phyloP scores from a whole-genome alignment of 2,113 vertebrate species.

The Marcusenius ussheri region DNA sequence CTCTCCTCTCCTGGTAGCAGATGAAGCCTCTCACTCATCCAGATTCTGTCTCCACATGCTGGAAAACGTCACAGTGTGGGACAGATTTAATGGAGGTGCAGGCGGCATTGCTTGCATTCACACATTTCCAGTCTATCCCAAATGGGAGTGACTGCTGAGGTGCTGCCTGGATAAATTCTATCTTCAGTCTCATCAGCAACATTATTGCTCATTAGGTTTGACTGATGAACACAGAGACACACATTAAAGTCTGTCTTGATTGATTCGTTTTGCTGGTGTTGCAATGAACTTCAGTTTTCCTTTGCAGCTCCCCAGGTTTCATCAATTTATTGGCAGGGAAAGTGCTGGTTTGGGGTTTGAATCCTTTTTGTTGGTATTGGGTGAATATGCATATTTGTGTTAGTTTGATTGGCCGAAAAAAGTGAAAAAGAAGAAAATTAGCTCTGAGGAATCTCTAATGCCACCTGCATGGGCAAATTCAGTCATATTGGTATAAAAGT shows the following conservation, averaged over 20 bases:
- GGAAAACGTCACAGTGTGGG: background rate
- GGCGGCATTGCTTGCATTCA: background rate
- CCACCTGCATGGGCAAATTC: background rate
- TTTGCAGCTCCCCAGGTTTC: background rate
- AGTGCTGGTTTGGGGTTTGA: background rate
- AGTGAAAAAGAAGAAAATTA: background rate
- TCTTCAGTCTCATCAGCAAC: background rate
- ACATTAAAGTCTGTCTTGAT: background rate
- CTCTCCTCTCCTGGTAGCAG: background rate
- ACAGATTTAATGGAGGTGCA: background rate
- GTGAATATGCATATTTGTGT: background rate
- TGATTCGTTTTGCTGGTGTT: background rate
- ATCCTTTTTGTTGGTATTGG: background rate
- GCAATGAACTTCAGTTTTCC: background rate
- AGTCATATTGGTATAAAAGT: background rate
- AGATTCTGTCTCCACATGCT: background rate
- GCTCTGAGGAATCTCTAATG: background rate
- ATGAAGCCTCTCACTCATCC: background rate
- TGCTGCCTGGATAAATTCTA: background rate
- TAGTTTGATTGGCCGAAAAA: background rate
- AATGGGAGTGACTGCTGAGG: background rate
- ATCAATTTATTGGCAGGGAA: background rate
- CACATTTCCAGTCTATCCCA: background rate
- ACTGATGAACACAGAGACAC: background rate
- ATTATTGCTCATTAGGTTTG: slow-evolving; percentile 5